Evolutionary conservation across 2,797 vertebrate genomes (phyloP), one percentile per base, ranked within the genome.

Genomic region (Acanthis flammea): DNA sequence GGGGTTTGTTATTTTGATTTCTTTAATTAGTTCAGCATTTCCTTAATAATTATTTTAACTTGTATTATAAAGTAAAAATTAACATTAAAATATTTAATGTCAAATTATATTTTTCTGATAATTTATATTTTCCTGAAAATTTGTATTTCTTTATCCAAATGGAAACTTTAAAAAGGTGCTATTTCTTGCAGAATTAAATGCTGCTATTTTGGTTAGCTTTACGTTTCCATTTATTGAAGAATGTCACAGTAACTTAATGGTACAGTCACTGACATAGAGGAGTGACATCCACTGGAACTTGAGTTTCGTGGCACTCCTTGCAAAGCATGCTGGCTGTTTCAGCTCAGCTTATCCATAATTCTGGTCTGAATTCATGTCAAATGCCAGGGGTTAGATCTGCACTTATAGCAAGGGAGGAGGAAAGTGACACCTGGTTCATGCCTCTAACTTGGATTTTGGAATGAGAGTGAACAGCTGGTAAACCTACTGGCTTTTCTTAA

Each of bases 231-330:
- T 74, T 67, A 24, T 53, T 3, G 11, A 81, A 75, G 33, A 75
- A 53, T 30, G 25, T 24, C 48, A 27, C 28, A 84, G 45, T 17
- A 67, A 72, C 3, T 44, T 37, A 41, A 27, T 12, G 8, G 13
- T 22, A 16, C 19, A 68, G 47, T 53, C 42, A 61, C 9, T 17
- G 30, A 28, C 30, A 16, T 7, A 7, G 7, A 58, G 63, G 30
- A 33, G 30, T 19, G 16, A 33, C 35, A 27, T 68, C 39, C 66
- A 37, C 21, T 42, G 0, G 0, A 72, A 75, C 8, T 6, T 11
- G 41, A 31, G 19, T 45, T 86, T 65, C 33, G 50, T 31, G 53
- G 11, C 42, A 12, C 13, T 48, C 14, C 23, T 15, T 45, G 19
- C 58, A 74, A 44, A 79, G 8, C 1, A 0, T 5, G 25, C 11